Base-by-base conservation (phyloP, 2,797 vertebrate species). In the Sarcophilus harrisii region DNA sequence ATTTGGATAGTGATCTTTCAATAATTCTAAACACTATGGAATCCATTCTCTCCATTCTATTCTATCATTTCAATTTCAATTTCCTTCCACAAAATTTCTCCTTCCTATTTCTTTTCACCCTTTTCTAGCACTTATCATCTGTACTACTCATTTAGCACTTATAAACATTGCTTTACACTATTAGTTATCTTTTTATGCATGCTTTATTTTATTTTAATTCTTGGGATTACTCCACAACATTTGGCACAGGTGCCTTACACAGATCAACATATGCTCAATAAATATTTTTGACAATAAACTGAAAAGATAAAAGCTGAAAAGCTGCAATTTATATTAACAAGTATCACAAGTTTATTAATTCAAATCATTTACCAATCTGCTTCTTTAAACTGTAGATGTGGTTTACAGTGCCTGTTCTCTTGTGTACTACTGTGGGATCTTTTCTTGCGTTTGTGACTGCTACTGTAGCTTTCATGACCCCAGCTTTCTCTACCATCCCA, bases 371-470 rank as follows among this genome's bases (percentile, higher is more conserved):
- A 99, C 99, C 99, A 99, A n/a, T 99, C 99, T 90, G 98, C 98
- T 54, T 98, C 93, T 96, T 98, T 99, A 95, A 98, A 97, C 12
- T 98, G 97, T 62, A 96, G 98, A 96, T 93, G 98, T 95, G 98
- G 94, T 98, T 99, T 99, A 96, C 99, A 98, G 95, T 98, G 98
- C 90, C 99, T 99, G 97, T 99, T 99, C 97, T 99, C 99, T 90
- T 99, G 99, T 90, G 99, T 99, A 30, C 99, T 99, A 98, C 99
- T 99, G 94, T 99, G 99, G 0, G 99, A 99, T 94, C 98, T 98
- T 95, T 98, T 99, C 90, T 98, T 99, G 58, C 99, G 98, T 91
- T 99, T 99, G 45, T 98, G 99, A 98, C 97, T 98, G 98, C 97
- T 99, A 52, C 99, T 99, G 97, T 99, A 98, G 96, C 98, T 99